Conservation (phyloP, 1,140 invertebrate species). For the Megalopta genalis region DNA sequence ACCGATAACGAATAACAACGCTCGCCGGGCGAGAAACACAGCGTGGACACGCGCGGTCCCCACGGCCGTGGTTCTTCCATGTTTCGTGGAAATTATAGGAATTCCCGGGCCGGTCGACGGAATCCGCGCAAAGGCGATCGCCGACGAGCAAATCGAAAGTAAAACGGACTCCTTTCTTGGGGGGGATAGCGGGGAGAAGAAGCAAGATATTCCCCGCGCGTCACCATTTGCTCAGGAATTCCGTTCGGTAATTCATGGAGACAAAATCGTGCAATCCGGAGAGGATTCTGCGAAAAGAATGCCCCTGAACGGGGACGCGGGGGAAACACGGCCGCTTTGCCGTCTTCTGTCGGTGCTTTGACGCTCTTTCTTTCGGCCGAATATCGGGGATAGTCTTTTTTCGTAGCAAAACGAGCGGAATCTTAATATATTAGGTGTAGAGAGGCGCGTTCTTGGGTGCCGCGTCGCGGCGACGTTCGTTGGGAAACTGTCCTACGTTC, state of each 20-base stretch:
- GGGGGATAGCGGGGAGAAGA: too few species aligned
- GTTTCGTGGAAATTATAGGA: slow-evolving; percentile 29
- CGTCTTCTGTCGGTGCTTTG: slow-evolving; percentile 34
- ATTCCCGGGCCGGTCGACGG: slow-evolving; percentile 36
- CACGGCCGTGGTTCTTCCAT: not conserved
- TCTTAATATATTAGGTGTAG: not conserved
- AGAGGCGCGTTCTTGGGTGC: too few species aligned
- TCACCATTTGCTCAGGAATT: slow-evolving; percentile 58
- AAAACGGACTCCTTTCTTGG: slow-evolving; percentile 31
- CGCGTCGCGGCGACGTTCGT: too few species aligned
- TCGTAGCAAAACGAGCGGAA: not conserved
- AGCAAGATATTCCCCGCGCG: slow-evolving; percentile 55
- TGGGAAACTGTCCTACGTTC: too few species aligned
- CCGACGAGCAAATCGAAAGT: slow-evolving; percentile 30
- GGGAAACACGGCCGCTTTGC: slow-evolving; percentile 1
- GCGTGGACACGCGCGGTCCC: too few species aligned
- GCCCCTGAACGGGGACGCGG: not conserved
- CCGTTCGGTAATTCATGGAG: slow-evolving; percentile 57
- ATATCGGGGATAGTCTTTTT: slow-evolving; percentile 14
- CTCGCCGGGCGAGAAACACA: too few species aligned
- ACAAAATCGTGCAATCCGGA: slow-evolving; percentile 43
- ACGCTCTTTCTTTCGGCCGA: slow-evolving; percentile 17
- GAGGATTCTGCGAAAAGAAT: slow-evolving; percentile 41
- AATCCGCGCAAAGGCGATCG: slow-evolving; percentile 28
- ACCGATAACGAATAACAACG: too few species aligned